A percentile compares a stretch with the other conserved stretches of the same genome.
Conservation (phyloP, 2,113 vertebrate genomes). For the Excalfactoria chinensis region DNA sequence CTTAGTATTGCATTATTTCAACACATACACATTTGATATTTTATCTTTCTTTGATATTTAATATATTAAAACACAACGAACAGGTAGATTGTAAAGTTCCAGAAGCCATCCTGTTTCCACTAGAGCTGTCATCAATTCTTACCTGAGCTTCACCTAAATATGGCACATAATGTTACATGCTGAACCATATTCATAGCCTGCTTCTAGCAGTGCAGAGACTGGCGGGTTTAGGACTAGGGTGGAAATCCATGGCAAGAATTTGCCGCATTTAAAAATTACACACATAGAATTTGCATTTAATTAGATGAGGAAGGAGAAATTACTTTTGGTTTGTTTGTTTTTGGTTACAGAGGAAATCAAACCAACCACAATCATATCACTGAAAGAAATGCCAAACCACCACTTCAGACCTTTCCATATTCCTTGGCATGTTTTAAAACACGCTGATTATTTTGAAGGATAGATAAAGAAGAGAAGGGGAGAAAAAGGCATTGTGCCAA, state of each 20-base stretch:
- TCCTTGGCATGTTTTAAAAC: not conserved
- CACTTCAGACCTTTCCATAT: not conserved
- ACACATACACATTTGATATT: not conserved
- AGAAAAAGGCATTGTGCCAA: not conserved
- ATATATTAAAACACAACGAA: not conserved
- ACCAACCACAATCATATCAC: not conserved
- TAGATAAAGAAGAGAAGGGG: not conserved
- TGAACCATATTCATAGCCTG: not conserved
- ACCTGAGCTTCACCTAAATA: not conserved
- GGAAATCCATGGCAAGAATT: constrained; percentile 7
- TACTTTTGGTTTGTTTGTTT: constrained; percentile 15
- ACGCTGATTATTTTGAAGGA: constrained; percentile 9
- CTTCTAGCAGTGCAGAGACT: not conserved
- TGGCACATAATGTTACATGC: not conserved
- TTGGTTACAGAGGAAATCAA: constrained; percentile 47
- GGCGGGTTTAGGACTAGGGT: not conserved
- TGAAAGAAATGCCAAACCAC: constrained; percentile 46
- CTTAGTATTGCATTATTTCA: constrained; percentile 16
- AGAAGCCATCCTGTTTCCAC: not conserved
- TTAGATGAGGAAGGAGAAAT: constrained; percentile 45
- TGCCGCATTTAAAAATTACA: not conserved
- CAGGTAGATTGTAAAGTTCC: not conserved
- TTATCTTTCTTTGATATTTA: constrained; percentile 3
- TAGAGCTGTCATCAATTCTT: not conserved
- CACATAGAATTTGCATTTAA: not conserved